phyloP scores from a whole-genome alignment of 1,140 invertebrate species.

The Condylostylus longicornis region DNA sequence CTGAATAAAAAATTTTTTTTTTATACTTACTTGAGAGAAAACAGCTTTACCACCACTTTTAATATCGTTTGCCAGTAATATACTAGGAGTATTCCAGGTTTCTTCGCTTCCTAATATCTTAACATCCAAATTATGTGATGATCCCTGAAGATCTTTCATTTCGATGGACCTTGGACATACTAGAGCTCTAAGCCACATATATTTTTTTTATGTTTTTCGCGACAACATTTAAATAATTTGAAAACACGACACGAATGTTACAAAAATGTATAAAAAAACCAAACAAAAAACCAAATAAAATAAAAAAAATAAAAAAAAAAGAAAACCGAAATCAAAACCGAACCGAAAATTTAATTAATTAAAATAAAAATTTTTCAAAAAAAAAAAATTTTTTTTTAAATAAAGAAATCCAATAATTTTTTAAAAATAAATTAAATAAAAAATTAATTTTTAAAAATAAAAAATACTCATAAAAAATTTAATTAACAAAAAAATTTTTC shows the following conservation, averaged over 20 bases:
- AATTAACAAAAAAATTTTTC: too few relatives aligned
- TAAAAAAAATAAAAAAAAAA: conserved; percentile 2
- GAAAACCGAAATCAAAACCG: neutral
- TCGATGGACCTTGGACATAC: conserved; percentile 36
- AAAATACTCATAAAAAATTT: too few relatives aligned
- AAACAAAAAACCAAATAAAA: conserved; percentile 4
- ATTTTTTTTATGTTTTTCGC: conserved; percentile 12
- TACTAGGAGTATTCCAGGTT: conserved; percentile 68
- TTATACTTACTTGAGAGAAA: conserved; percentile 64
- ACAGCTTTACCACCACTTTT: conserved; percentile 52
- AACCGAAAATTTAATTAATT: neutral
- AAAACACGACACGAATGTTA: conserved; percentile 9
- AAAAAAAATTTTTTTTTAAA: too few relatives aligned
- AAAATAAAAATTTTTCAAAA: too few relatives aligned
- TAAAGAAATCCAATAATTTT: too few relatives aligned
- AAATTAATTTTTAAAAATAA: too few relatives aligned
- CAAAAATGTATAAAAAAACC: conserved; percentile 11
- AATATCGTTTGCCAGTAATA: conserved; percentile 51
- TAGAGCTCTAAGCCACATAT: conserved; percentile 28
- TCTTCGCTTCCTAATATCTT: conserved; percentile 65
- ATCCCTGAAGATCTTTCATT: conserved; percentile 47
- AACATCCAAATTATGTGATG: conserved; percentile 51
- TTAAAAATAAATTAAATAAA: too few relatives aligned
- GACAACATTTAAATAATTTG: conserved; percentile 16
- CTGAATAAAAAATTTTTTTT: conserved; percentile 38